Evolutionary conservation across 1,140 invertebrate species (phyloP).

Genomic region (Drepana arcuata): DNA sequence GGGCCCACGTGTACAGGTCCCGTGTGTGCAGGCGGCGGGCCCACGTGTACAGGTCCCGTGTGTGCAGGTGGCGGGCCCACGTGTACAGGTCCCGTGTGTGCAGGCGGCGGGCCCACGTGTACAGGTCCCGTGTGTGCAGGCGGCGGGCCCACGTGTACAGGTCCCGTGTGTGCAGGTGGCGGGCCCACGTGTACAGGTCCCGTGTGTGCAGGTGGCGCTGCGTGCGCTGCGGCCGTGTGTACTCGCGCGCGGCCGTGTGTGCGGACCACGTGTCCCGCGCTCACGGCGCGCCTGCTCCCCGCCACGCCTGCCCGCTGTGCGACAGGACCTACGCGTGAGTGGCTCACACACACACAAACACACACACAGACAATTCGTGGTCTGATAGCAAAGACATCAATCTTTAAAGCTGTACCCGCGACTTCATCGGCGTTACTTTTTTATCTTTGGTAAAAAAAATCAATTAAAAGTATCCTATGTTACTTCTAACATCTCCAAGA

Average conservation of each 20-base stretch:
- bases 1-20: no score
- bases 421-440: no score
- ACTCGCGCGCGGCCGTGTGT: conserved; percentile 38
- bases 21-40: not conserved
- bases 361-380: no score
- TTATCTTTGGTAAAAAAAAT: no score
- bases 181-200: not conserved
- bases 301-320: conserved; percentile 35
- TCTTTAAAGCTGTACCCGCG: no score
- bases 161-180: not conserved
- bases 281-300: conserved; percentile 27
- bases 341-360: no score
- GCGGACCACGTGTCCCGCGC: conserved; percentile 39
- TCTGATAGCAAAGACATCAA: no score
- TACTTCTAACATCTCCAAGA: no score
- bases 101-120: not conserved
- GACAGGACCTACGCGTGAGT: conserved; percentile 23
- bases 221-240: conserved; percentile 18
- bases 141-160: not conserved
- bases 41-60: not conserved
- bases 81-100: not conserved
- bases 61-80: not conserved
- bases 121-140: not conserved
- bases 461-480: no score
- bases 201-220: conserved; percentile 37